Evolutionary conservation across 2,797 vertebrate species (phyloP), one percentile per base, ranked within the genome.

Genomic region (Crocodylus rhombifer): DNA sequence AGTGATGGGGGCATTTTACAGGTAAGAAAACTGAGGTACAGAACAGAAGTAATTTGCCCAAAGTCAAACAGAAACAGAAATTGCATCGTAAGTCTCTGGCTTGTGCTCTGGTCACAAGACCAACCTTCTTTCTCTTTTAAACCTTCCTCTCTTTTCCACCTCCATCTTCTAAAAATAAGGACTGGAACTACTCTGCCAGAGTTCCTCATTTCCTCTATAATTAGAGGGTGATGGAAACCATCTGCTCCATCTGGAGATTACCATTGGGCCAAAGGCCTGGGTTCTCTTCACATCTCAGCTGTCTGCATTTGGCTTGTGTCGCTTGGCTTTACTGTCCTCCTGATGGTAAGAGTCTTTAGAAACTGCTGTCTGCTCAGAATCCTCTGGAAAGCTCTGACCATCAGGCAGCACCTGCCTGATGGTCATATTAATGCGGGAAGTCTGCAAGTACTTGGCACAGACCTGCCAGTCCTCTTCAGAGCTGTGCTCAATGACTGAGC

Each of bases 341-440:
- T 82, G 89, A 77, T 86, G 89, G 67, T 91, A 94, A 84, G 61
- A 26, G 20, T 77, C 80, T 82, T 92, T 80, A 30, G 73, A 36
- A 63, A 67, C 15, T 81, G 18, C 6, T 30, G 0, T 97, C 89
- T 86, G 90, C 25, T 14, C 60, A 42, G 42, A 74, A 76, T 98
- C 96, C 75, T 92, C 78, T 51, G 98, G 98, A 92, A 99, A 99
- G 63, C 91, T 97, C 96, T 98, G 98, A 5, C 98, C 99, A 1
- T 97, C 91, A 51, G 97, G 98, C 89, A 99, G 96, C 36, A 99
- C 99, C 95, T 99, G 99, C 63, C 99, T 98, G 86, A 99, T 92
- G 3, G 99, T 99, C 98, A 99, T 97, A 73, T 99, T 99, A 33
- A 99, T 97, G 74, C 99, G 99, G 80, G 99, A 99, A 30, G 96